phyloP scores from a whole-genome alignment of 2,888 invertebrate genomes.

The Ochropacha duplaris region DNA sequence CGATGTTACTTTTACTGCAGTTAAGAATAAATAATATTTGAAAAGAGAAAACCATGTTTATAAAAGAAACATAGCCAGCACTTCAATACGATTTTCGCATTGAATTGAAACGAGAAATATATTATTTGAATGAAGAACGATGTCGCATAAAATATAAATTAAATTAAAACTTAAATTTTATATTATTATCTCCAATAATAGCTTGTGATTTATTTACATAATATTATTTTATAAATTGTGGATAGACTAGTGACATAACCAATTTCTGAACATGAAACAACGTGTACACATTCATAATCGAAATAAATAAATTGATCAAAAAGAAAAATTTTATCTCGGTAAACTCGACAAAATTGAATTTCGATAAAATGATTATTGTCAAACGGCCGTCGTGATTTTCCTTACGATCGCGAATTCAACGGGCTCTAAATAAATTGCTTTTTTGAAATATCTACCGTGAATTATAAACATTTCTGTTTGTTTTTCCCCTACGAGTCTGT shows the following conservation, averaged over 20 bases:
- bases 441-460: constrained; percentile 21
- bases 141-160: too few relatives aligned
- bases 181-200: too few relatives aligned
- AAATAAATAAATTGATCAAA: constrained; percentile 17
- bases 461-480: constrained; percentile 31
- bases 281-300: neutral
- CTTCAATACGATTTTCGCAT: too few relatives aligned
- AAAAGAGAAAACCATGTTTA: constrained; percentile 23
- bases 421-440: constrained; percentile 41
- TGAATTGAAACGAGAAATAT: too few relatives aligned
- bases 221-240: too few relatives aligned
- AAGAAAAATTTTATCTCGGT: constrained; percentile 22
- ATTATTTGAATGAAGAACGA: too few relatives aligned
- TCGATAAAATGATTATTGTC: constrained; percentile 39
- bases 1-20: constrained; percentile 16
- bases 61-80: too few relatives aligned
- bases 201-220: too few relatives aligned
- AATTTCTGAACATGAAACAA: neutral
- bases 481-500: constrained; percentile 28
- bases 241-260: neutral
- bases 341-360: constrained; percentile 34
- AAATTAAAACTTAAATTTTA: too few relatives aligned
- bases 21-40: constrained; percentile 36
- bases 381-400: constrained; percentile 34
- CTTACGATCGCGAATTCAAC: constrained; percentile 27